A percentile compares a stretch with the other conserved stretches of the same genome.
Evolutionary conservation across 1,140 invertebrate genomes (phyloP).

Genomic region (Thalassaphorura encarpata): DNA sequence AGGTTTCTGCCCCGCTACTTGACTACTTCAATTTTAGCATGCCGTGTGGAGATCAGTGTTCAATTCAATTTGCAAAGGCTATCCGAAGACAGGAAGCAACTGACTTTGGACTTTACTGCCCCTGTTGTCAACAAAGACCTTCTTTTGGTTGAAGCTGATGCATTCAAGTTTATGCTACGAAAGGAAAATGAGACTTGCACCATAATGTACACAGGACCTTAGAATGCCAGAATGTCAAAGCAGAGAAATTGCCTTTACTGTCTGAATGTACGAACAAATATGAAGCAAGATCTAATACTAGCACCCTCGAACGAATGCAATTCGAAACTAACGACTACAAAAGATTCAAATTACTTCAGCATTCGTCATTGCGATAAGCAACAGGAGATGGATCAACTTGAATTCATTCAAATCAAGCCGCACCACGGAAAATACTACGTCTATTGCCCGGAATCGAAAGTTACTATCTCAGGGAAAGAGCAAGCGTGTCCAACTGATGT

Average conservation of each 20-base stretch:
- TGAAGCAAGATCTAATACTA: not conserved
- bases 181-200: constrained; percentile 12
- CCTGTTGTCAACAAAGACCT: constrained; percentile 10
- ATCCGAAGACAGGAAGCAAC: not conserved
- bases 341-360: not conserved
- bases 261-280: not conserved
- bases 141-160: constrained; percentile 14
- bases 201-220: constrained; percentile 14
- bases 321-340: not conserved
- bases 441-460: too few relatives aligned
- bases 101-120: constrained; percentile 3
- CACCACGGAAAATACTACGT: too few relatives aligned
- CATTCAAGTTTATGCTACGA: constrained; percentile 9
- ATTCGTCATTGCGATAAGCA: not conserved
- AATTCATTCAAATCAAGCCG: not conserved
- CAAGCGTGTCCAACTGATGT: too few relatives aligned
- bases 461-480: too few relatives aligned
- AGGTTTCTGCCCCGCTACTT: not conserved
- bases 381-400: not conserved
- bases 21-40: constrained; percentile 9
- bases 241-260: constrained; percentile 12
- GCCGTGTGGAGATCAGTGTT: constrained; percentile 8
- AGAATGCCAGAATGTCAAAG: constrained; percentile 1
- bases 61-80: not conserved
- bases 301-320: not conserved